Evolutionary conservation across 2,113 vertebrate species (phyloP), one percentile per base, ranked within the genome.

Genomic region (Pseudorectes ferrugineus): DNA sequence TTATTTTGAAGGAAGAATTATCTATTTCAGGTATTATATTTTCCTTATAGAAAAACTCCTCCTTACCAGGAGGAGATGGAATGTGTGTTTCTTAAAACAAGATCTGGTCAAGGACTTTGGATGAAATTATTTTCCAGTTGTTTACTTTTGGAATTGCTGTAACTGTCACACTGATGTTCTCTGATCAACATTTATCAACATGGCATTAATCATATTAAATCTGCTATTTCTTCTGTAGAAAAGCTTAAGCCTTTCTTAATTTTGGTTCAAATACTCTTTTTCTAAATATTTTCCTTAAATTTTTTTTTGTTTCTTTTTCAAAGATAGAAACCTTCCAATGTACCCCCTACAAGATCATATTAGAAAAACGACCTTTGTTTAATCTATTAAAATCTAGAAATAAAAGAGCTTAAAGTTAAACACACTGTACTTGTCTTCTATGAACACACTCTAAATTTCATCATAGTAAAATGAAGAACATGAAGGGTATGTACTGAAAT

Each of bases 341-440:
- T 6, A 14, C 0, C 5, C 5, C 2, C 14, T 52, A 38, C 2
- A 45, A n/a, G 19, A 58, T 25, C 15, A 24, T 29, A n/a, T 5
- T 16, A n/a, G 16, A 40, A 65, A 78, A 12, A 57, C 20, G 0
- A 15, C 1, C 2, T 42, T 33, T 38, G 6, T 35, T 77, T 38
- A 46, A 61, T 42, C 18, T 59, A 36, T 29, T 28, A 45, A 85
- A 62, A 67, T 49, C 11, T 49, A 33, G 28, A 54, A 9, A 22
- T 42, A 40, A 78, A 66, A 40, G 6, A 78, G 0, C 10, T 48
- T 70, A 7, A 9, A 14, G 1, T 35, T 74, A 52, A 68, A 51
- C 9, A 10, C 7, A 49, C 5, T 36, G 3, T 6, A 77, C 45
- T 55, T 77, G 3, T 40, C 14, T 71, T 77, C n/a, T 43, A 28